These are phyloP conservation scores for Branchinecta lynchi DNA, from an alignment of 1,140 invertebrate genomes.

Conservation along the genomic window DNA sequence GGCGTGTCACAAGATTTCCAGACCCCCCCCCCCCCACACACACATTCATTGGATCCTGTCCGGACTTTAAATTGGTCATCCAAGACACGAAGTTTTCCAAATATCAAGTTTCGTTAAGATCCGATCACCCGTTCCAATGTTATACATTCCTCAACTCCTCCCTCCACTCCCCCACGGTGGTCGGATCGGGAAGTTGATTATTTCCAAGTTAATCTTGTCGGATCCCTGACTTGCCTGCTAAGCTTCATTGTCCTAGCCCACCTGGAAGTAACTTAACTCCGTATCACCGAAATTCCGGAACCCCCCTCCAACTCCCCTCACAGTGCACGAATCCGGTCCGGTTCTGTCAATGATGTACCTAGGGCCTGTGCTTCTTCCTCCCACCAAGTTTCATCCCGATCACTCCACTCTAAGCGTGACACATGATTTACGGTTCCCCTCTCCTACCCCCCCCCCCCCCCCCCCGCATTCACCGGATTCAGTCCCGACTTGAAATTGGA, in stretches of 20 bases:
- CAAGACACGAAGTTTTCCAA: no score
- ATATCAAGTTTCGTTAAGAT: slow-evolving; percentile 21
- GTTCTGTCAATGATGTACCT: slow-evolving; percentile 1
- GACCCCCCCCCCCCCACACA: no score
- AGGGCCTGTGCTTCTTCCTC: background rate
- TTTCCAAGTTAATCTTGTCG: no score
- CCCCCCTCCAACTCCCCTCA: no score
- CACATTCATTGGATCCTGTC: no score
- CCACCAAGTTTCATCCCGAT: slow-evolving; percentile 8
- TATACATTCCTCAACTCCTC: background rate
- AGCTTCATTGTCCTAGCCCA: background rate
- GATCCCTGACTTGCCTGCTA: slow-evolving; percentile 1
- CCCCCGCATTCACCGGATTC: background rate
- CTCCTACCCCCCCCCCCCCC: background rate
- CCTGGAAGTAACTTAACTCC: no score
- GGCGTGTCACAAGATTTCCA: no score
- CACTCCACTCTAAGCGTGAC: background rate
- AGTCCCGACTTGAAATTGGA: background rate
- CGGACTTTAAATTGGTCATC: no score
- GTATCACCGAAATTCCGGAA: background rate
- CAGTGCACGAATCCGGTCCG: background rate
- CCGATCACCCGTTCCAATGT: slow-evolving; percentile 17
- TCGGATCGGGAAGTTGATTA: no score
- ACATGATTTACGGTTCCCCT: background rate
- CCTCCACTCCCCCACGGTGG: no score